Evolutionary conservation across 2,113 vertebrate species (phyloP), one percentile per base, ranked within the genome.

Genomic region (Pelecanus crispus): DNA sequence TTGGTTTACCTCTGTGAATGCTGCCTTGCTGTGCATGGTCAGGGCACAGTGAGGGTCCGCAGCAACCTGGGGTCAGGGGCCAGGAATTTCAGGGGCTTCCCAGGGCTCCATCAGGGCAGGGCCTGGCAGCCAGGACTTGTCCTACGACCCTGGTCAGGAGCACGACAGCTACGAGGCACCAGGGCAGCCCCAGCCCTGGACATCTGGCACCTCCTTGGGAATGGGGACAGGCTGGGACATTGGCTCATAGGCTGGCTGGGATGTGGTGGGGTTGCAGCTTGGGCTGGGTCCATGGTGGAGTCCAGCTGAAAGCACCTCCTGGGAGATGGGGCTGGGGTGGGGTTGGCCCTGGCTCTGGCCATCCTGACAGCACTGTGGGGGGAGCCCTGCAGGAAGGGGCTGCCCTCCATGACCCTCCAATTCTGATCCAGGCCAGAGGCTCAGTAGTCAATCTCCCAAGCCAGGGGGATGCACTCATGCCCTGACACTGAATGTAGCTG

Each of bases 331-430:
- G 6, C 16, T 42, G 21, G 13, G 11, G 4, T 49, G 25, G 40
- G 49, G 7, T 49, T 4, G 1, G 29, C 8, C 10, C 40, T 11
- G n/a, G 3, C 20, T 11, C 28, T 0, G 4, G 25, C 13, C 5
- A 3, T n/a, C 11, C 29, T 1, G 1, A 17, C 16, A 63, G 40
- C 10, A 53, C 40, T 63, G 17, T 10, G 0, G 7, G 56, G 56
- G 34, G 47, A 40, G 19, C 10, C 34, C 34, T 80, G 22, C 15
- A 24, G 42, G 13, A 34, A 63, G 13, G 22, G 49, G 8, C 10
- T 2, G 1, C 47, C 9, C 3, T 53, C 34, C 40, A 34, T 29
- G 3, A 18, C 34, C 17, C 29, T 22, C 56, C 8, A 7, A 5
- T 7, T 49, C n/a, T n/a, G 25, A 49, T n/a, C 24, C 25, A 40